Percentiles rank a stretch among this genome's conserved stretches.
Evolutionary conservation across 1,140 invertebrate species (phyloP).

Genomic region (Caenorhabditis tropicalis): DNA sequence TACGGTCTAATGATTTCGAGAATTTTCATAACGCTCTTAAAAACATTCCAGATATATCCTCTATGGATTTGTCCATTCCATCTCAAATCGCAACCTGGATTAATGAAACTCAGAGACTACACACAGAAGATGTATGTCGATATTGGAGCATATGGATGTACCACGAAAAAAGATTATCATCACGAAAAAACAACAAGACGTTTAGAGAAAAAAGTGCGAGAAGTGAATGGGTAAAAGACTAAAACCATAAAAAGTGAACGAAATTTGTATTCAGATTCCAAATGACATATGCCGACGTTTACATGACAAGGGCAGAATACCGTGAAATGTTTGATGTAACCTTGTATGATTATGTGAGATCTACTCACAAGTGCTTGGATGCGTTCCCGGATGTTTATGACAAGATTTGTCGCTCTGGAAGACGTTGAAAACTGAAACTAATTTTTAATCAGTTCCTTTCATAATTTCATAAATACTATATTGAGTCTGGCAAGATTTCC

Average conservation of each 20-base stretch:
- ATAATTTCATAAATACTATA: not conserved
- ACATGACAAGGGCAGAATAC: slow-evolving; percentile 81
- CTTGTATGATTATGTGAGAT: slow-evolving; percentile 80
- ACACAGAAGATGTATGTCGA: slow-evolving; percentile 78
- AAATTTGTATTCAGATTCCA: slow-evolving; percentile 77
- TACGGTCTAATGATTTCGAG: slow-evolving; percentile 66
- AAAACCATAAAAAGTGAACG: not conserved
- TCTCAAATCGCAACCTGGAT: slow-evolving; percentile 79
- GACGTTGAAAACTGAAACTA: slow-evolving; percentile 68
- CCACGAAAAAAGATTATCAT: slow-evolving; percentile 74
- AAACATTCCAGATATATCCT: slow-evolving; percentile 85
- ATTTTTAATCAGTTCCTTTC: not conserved
- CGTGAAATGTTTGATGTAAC: slow-evolving; percentile 83
- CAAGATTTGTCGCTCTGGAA: slow-evolving; percentile 79
- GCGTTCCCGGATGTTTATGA: slow-evolving; percentile 85
- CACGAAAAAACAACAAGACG: slow-evolving; percentile 78
- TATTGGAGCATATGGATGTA: slow-evolving; percentile 81
- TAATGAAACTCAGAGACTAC: slow-evolving; percentile 75
- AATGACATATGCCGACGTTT: slow-evolving; percentile 86
- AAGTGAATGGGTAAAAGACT: slow-evolving; percentile 77
- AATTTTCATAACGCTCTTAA: slow-evolving; percentile 71
- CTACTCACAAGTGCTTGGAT: slow-evolving; percentile 76
- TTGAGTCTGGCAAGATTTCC: too few species aligned
- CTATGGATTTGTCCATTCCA: slow-evolving; percentile 85
- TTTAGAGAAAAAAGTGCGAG: slow-evolving; percentile 79